Percentiles rank a stretch among this genome's conserved stretches.
Conservation (phyloP, 2,113 vertebrate species). For the Myanophis thanlyinensis region DNA sequence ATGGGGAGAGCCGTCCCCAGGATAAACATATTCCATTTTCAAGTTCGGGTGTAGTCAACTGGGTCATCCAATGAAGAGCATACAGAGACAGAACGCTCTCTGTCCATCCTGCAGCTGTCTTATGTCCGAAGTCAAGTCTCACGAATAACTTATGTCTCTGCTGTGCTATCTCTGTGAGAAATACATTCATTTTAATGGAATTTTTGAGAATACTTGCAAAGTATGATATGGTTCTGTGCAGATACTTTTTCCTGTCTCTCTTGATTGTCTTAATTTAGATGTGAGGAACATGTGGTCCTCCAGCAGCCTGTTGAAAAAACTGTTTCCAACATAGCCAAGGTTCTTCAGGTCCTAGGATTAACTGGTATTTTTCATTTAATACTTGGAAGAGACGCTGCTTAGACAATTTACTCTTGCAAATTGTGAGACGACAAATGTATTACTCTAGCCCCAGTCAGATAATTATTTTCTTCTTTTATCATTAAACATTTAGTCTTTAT, state of each 20-base stretch:
- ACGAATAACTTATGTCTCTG: conserved; percentile 33
- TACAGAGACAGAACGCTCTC: conserved; percentile 26
- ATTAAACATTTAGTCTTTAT: neutral
- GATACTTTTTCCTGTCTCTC: conserved; percentile 25
- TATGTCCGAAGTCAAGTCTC: conserved; percentile 7
- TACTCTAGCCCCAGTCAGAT: neutral
- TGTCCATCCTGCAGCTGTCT: conserved; percentile 36
- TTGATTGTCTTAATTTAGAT: conserved; percentile 28
- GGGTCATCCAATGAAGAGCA: conserved; percentile 12
- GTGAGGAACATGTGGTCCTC: neutral
- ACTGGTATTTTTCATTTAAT: neutral
- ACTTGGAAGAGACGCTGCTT: neutral
- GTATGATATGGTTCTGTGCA: neutral
- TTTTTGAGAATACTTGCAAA: conserved; percentile 42
- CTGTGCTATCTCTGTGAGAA: conserved; percentile 25
- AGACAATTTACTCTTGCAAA: neutral
- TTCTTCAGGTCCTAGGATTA: neutral
- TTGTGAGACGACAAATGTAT: neutral
- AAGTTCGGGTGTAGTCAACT: conserved; percentile 22
- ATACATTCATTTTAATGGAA: conserved; percentile 27
- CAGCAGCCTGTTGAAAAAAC: neutral
- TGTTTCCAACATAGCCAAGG: neutral
- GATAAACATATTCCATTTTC: conserved; percentile 49
- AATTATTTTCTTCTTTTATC: neutral
- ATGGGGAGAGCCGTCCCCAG: conserved; percentile 19